Percentiles rank a stretch among this genome's conserved stretches.
Conservation (phyloP, 2,113 vertebrate genomes). For the Nanorana parkeri region DNA sequence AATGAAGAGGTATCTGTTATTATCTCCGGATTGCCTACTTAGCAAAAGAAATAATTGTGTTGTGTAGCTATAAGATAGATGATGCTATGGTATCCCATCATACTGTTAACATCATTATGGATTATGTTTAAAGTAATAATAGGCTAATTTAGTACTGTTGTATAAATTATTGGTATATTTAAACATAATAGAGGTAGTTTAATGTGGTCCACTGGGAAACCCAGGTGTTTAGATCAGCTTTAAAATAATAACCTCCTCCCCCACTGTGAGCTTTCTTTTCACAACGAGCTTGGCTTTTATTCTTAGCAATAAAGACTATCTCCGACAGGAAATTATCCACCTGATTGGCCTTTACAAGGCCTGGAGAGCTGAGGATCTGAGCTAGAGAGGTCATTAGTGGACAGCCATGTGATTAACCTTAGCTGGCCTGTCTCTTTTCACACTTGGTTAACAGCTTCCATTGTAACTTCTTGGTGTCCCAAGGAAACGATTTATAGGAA, state of each 20-base stretch:
- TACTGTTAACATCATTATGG: slow-evolving; percentile 59
- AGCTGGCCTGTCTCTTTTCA: slow-evolving; percentile 83
- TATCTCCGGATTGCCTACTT: slow-evolving; percentile 46
- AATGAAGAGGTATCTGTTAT: slow-evolving; percentile 21
- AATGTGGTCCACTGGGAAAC: slow-evolving; percentile 81
- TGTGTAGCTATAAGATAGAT: slow-evolving; percentile 33
- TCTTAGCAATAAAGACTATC: slow-evolving; percentile 82
- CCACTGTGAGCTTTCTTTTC: slow-evolving; percentile 80
- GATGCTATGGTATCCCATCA: slow-evolving; percentile 23
- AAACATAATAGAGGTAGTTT: slow-evolving; percentile 80
- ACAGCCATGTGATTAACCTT: slow-evolving; percentile 86
- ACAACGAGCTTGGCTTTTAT: slow-evolving; percentile 82
- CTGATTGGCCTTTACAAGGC: slow-evolving; percentile 88
- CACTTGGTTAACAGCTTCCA: slow-evolving; percentile 82
- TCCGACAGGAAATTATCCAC: slow-evolving; percentile 91
- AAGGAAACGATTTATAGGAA: slow-evolving; percentile 83
- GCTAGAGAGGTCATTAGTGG: slow-evolving; percentile 84
- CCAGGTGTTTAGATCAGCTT: slow-evolving; percentile 89
- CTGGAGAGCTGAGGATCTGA: slow-evolving; percentile 77
- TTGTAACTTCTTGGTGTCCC: slow-evolving; percentile 77
- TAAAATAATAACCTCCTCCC: slow-evolving; percentile 85
- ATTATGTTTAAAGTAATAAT: slow-evolving; percentile 70
- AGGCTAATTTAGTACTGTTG: slow-evolving; percentile 72
- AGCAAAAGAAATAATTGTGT: slow-evolving; percentile 32
- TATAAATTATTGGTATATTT: slow-evolving; percentile 81